Conservation (phyloP, 2,888 invertebrate genomes). For the Matsumyia berberina region DNA sequence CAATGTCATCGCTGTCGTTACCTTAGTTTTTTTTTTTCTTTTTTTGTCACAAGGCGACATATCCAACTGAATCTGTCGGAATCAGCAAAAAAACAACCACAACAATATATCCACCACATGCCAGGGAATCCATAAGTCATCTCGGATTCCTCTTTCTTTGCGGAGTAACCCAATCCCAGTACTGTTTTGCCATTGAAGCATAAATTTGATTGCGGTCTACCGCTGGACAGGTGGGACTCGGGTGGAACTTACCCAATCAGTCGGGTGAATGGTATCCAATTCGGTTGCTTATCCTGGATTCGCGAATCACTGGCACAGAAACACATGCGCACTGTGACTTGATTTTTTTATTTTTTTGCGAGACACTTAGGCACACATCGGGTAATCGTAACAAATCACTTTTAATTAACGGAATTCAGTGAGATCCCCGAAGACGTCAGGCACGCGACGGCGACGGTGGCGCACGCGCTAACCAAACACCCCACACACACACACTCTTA, state of each 20-base stretch:
- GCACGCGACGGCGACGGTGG: slow-evolving; percentile 7
- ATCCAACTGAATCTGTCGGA: not conserved
- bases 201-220: slow-evolving; percentile 26
- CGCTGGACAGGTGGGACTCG: slow-evolving; percentile 8
- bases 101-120: not conserved
- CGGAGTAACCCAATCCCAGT: slow-evolving; percentile 24
- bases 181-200: slow-evolving; percentile 14
- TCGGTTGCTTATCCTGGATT: slow-evolving; percentile 3
- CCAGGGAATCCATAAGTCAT: not conserved
- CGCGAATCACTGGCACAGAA: not conserved
- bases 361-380: slow-evolving; percentile 7
- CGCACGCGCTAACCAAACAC: slow-evolving; percentile 30
- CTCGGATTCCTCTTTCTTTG: not conserved
- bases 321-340: not conserved
- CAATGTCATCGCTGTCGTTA: slow-evolving; percentile 12
- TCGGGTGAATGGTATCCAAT: slow-evolving; percentile 30
- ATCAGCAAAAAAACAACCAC: not conserved
- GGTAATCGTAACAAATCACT: slow-evolving; percentile 24
- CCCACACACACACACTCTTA: slow-evolving; percentile 5
- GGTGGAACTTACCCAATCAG: slow-evolving; percentile 37
- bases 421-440: not conserved
- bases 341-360: not conserved
- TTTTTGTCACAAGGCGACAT: no score
- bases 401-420: slow-evolving; percentile 37
- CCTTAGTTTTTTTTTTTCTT: no score